Conservation (phyloP, 2,113 vertebrate species). For the Chlamydotis undulata region DNA sequence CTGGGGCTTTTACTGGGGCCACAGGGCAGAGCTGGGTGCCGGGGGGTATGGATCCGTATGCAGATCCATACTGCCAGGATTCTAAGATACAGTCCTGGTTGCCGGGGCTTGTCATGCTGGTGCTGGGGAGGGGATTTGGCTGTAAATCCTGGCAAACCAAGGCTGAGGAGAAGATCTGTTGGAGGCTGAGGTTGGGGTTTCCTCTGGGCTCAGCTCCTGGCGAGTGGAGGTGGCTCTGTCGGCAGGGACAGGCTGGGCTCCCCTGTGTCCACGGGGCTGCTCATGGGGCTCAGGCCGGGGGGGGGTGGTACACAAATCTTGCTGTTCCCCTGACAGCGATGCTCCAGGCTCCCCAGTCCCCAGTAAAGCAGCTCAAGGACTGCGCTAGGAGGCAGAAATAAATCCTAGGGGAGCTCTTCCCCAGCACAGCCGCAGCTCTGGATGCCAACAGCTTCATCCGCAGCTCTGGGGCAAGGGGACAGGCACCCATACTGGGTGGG, state of each 20-base stretch:
- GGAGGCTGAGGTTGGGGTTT: neutral
- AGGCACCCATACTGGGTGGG: neutral
- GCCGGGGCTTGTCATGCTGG: neutral
- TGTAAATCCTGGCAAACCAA: neutral
- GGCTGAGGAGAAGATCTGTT: neutral
- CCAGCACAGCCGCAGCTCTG: neutral
- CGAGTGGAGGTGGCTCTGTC: accelerated
- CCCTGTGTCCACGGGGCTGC: accelerated
- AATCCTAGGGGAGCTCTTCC: neutral
- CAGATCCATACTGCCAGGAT: neutral
- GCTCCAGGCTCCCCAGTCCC: neutral
- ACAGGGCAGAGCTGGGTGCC: neutral
- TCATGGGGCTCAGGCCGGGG: neutral
- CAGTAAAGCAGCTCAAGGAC: neutral
- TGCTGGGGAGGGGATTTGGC: neutral
- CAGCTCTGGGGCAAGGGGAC: accelerated
- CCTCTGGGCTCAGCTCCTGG: neutral
- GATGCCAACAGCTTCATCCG: neutral
- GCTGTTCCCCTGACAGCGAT: neutral
- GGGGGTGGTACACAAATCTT: accelerated
- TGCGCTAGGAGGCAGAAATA: neutral
- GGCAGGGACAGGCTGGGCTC: neutral
- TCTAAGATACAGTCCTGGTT: neutral
- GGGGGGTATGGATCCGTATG: accelerated
- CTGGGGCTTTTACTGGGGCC: neutral